These are phyloP conservation scores for Mimachlamys varia DNA, from an alignment of 2,888 invertebrate species.

Conservation along the genomic window DNA sequence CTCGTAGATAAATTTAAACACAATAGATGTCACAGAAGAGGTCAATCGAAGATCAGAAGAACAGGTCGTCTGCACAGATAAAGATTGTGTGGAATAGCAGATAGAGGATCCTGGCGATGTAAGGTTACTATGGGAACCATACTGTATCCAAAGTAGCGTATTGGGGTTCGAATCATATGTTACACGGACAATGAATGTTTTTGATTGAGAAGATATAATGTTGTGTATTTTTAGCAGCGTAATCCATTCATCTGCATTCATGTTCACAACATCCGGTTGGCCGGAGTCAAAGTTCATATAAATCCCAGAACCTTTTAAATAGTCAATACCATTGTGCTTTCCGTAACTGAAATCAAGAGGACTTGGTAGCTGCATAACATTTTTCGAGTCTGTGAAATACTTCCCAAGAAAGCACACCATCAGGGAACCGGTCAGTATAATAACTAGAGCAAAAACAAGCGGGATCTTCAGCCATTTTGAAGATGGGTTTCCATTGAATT, in stretches of 20 bases:
- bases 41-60: background rate
- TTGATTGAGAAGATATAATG: background rate
- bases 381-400: background rate
- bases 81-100: slow-evolving; percentile 2
- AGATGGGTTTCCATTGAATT: background rate
- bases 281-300: background rate
- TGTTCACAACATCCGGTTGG: background rate
- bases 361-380: background rate
- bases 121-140: background rate
- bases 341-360: background rate
- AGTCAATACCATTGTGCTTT: background rate
- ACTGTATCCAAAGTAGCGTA: background rate
- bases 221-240: background rate
- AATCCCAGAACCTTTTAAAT: background rate
- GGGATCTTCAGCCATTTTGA: background rate
- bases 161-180: background rate
- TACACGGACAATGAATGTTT: background rate
- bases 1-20: background rate
- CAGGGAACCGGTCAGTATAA: background rate
- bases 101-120: background rate
- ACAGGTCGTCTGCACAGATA: background rate
- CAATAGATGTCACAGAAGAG: background rate
- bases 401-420: background rate
- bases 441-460: background rate
- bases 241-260: background rate